These are phyloP conservation scores for Mesorhabditis spiculigera DNA, from an alignment of 2,888 invertebrate species.

Conservation along the genomic window DNA sequence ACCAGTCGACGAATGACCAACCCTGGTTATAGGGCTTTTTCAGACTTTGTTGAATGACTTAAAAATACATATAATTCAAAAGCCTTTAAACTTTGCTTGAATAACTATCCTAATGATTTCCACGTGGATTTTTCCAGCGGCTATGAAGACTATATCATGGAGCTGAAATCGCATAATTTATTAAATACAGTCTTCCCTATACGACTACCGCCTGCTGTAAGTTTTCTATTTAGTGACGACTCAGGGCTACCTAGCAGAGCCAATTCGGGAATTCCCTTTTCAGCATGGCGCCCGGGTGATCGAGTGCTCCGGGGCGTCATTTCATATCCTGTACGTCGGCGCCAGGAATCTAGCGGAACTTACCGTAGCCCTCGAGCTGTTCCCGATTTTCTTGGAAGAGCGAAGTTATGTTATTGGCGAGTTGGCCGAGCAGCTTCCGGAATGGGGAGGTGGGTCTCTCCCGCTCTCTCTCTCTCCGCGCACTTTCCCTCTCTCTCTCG, in stretches of 20 bases:
- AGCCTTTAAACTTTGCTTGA: background rate
- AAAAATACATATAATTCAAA: too few species aligned
- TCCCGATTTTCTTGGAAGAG: constrained; percentile 4
- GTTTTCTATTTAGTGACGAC: background rate
- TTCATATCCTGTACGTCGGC: background rate
- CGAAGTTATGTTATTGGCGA: background rate
- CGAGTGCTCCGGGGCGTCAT: background rate
- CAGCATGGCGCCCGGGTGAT: background rate
- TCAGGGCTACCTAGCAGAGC: too few species aligned
- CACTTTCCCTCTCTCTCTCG: background rate
- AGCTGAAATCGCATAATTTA: background rate
- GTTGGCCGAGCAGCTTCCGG: background rate
- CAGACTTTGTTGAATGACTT: too few species aligned
- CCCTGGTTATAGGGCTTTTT: too few species aligned
- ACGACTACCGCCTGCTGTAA: background rate
- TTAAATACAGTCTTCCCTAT: background rate
- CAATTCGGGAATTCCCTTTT: background rate
- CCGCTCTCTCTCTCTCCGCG: background rate
- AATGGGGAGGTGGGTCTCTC: constrained; percentile 5
- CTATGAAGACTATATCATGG: background rate
- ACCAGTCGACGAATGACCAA: too few species aligned
- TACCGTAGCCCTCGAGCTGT: background rate
- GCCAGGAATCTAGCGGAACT: background rate
- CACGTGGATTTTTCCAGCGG: background rate
- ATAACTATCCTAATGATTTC: background rate